Evolutionary conservation across 2,888 invertebrate species (phyloP).

Genomic region (Drosophila aldrichi): DNA sequence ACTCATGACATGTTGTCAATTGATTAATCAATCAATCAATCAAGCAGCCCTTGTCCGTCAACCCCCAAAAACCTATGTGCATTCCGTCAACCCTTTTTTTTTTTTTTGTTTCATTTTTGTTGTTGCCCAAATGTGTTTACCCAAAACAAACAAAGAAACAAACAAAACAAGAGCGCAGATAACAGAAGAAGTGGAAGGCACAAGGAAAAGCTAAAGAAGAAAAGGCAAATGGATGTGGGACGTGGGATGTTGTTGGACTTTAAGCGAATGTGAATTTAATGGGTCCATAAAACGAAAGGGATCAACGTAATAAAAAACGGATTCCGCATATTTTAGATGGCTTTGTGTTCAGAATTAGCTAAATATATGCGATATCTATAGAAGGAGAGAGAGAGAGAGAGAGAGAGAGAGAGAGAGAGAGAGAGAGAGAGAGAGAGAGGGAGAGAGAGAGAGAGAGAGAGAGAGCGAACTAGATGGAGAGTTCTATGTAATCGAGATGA

Average conservation of each 20-base stretch:
- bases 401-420: neutral
- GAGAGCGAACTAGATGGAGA: neutral
- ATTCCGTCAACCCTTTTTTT: slow-evolving; percentile 34
- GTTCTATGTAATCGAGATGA: neutral
- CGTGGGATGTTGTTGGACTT: slow-evolving; percentile 6
- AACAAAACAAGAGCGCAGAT: slow-evolving; percentile 17
- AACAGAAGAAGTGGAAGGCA: slow-evolving; percentile 10
- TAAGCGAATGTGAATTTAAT: slow-evolving; percentile 66
- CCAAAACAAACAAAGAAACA: slow-evolving; percentile 23
- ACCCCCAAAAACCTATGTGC: neutral
- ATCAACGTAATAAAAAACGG: slow-evolving; percentile 64
- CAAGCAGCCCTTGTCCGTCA: neutral
- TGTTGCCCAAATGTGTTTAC: slow-evolving; percentile 38
- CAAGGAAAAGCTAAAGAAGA: neutral
- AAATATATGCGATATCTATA: neutral
- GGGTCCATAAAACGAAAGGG: slow-evolving; percentile 66
- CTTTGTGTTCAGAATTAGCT: slow-evolving; percentile 9
- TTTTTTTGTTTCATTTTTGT: too few relatives aligned
- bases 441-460: too few relatives aligned
- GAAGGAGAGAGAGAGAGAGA: neutral
- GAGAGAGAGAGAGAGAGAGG: neutral
- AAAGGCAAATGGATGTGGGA: slow-evolving; percentile 42
- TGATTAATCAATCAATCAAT: slow-evolving; percentile 56
- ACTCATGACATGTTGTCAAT: slow-evolving; percentile 13
- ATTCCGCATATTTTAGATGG: slow-evolving; percentile 17